Evolutionary conservation across 2,113 vertebrate species (phyloP).

Genomic region (Jaculus jaculus): DNA sequence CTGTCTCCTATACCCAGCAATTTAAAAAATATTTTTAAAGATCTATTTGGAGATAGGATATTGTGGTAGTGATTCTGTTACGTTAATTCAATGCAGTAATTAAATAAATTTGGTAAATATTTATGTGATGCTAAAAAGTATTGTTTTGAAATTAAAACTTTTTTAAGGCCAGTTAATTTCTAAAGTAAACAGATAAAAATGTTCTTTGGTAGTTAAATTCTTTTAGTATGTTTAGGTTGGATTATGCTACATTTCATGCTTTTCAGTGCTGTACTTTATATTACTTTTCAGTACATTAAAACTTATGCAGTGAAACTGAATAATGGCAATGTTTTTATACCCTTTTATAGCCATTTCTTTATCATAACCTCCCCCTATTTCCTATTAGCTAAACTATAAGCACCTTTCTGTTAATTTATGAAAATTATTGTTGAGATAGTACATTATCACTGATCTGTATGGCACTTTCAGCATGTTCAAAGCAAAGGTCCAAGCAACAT

Average conservation of each 20-base stretch:
- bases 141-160: slow-evolving; percentile 71
- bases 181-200: slow-evolving; percentile 72
- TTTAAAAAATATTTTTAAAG: too few relatives aligned
- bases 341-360: slow-evolving; percentile 92
- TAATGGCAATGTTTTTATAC: slow-evolving; percentile 96
- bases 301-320: slow-evolving; percentile 92
- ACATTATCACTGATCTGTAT: slow-evolving; percentile 96
- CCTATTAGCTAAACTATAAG: slow-evolving; percentile 90
- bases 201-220: slow-evolving; percentile 67
- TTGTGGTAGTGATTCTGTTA: slow-evolving; percentile 43
- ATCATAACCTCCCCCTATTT: slow-evolving; percentile 91
- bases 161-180: slow-evolving; percentile 63
- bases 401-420: slow-evolving; percentile 96
- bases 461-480: slow-evolving; percentile 92
- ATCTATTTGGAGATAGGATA: background rate
- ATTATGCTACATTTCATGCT: slow-evolving; percentile 86
- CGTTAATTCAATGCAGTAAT: slow-evolving; percentile 74
- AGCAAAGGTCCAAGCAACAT: slow-evolving; percentile 94
- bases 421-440: slow-evolving; percentile 98
- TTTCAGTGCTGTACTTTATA: slow-evolving; percentile 86
- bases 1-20: too few relatives aligned
- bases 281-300: slow-evolving; percentile 91
- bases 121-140: slow-evolving; percentile 52
- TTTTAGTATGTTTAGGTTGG: slow-evolving; percentile 75
- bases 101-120: slow-evolving; percentile 64